Evolutionary conservation across 2,113 vertebrate genomes (phyloP), one percentile per base, ranked within the genome.

Genomic region (Ondatra zibethicus): DNA sequence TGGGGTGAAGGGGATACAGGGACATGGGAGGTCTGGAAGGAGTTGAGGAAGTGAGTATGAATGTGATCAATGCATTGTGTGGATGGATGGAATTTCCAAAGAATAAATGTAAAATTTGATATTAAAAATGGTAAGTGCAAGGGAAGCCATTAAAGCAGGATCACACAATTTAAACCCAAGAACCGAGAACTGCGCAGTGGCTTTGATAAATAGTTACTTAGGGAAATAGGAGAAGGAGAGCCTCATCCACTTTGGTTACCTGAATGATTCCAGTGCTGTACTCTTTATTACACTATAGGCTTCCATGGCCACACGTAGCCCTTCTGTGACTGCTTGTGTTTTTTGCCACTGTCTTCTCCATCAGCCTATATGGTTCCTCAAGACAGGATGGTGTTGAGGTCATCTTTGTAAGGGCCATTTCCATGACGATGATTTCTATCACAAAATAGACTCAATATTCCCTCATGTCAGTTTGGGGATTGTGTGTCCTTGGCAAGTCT

Each of bases 181-280:
- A 93, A 88, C 5, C 17, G 82, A 29, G 47, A 96, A 77, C 42
- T 12, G 33, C 8, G 10, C 5, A 91, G 36, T 68, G 7, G 7
- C 7, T 88, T 68, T 87, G 27, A 50, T 36, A 13, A 68, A 23
- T 23, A 61, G 75, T 92, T 61, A 66, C 61, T 81, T n/a, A 91
- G 12, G 66, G 66, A 68, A 68, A 36, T 36, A n/a, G 36, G 47
- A 25, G 50, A 76, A 6, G 42, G 52, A 39, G 11, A 23, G 21
- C 6, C 27, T 7, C 45, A 47, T 36, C 80, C 72, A 12, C 33
- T 70, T 39, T 58, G 58, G 19, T 58, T 58, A 7, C 58, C 58
- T 58, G 45, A 25, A 9, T 66, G 55, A 47, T 31, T 65, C 65
- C 13, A 31, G 21, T 0, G 0, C 68, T 29, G 0, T 3, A 6